Evolutionary conservation across 2,888 invertebrate species (phyloP), one percentile per base, ranked within the genome.

Genomic region (Oligia latruncula): DNA sequence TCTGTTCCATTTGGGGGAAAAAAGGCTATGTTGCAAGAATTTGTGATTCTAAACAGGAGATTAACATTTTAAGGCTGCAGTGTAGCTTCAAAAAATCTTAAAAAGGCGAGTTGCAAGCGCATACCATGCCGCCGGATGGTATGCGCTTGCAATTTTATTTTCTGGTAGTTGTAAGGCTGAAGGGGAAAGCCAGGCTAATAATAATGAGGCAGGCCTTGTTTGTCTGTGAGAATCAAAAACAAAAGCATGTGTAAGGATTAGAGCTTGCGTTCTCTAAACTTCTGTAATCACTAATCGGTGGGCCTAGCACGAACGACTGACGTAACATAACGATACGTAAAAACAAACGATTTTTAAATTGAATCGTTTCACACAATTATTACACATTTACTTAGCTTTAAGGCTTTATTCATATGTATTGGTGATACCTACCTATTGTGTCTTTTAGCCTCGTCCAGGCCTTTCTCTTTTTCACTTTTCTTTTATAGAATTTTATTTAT

Each of bases 11-110:
- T 55, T 77, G 8, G 20, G 9, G n/a, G 20, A 15, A 71, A 60
- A 70, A 11, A 43, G 15, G 23, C n/a, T 1, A 46, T 23, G 46
- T 46, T 75, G 66, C 55, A n/a, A 29, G 40, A 73, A 73, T 82
- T 80, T 80, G 55, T 62, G 40, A 73, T 74, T 80, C 46, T 35
- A 71, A 84, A 74, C 13, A 62, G 43, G 1, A n/a, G n/a, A 71
- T 71, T 55, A n/a, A 68, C 62, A 82, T 49, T 68, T 82, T 68
- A 60, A 43, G 9, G 46, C 4, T 49, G 46, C 17, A 35, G 23
- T n/a, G 15, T 20, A 55, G 46, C 8, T 17, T 49, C 1, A 17
- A 79, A 71, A 58, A 60, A 29, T 17, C 23, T 20, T 35, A 20
- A 55, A 62, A 11, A 20, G 6, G 35, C 8, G 1, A 8, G 23